Evolutionary conservation across 2,113 vertebrate genomes (phyloP), one percentile per base, ranked within the genome.

Genomic region (Salvelinus fontinalis): DNA sequence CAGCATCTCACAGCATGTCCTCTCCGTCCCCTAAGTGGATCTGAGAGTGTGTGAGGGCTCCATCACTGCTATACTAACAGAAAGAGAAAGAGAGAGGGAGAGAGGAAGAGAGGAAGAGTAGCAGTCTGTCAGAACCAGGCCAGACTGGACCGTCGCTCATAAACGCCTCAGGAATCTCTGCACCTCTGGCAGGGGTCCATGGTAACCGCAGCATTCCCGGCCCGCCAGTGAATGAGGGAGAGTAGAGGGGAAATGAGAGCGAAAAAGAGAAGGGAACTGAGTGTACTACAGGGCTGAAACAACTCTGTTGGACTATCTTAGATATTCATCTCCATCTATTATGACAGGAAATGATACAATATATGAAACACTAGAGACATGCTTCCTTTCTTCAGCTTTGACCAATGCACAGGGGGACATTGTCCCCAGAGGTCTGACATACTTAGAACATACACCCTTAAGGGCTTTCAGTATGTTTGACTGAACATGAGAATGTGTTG

Each of bases 1-100:
- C 71, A 73, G 60, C 74, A 86, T 85, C 84, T 84, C 78, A 66
- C 74, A 74, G 79, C 68, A 29, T 85, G 84, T 75, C 74, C 79
- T 85, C 70, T 84, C 65, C 81, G 51, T 71, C 80, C 79, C 31
- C 60, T 11, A 0, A 26, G 74, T 14, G 24, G 75, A 75, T 76
- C 75, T n/a, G 8, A 62, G 75, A 75, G 81, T 51, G 77, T 76
- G 76, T 65, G 26, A 75, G 71, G 75, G 75, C 77, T 82, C 64
- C 67, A 71, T 83, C 78, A 77, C 44, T 71, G 73, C 80, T 71
- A 74, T 69, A 78, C 72, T 64, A 78, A 73, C 34, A 69, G 71
- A 78, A 31, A 44, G 34, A 44, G 31, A 26, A 16, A 39, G 34
- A 16, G 29, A 67, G 66, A 34, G 29, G 16, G 29, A 34, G 66